A percentile compares a stretch with the other conserved stretches of the same genome.
Conservation (phyloP, 2,797 vertebrate species). For the Sardinella longiceps region DNA sequence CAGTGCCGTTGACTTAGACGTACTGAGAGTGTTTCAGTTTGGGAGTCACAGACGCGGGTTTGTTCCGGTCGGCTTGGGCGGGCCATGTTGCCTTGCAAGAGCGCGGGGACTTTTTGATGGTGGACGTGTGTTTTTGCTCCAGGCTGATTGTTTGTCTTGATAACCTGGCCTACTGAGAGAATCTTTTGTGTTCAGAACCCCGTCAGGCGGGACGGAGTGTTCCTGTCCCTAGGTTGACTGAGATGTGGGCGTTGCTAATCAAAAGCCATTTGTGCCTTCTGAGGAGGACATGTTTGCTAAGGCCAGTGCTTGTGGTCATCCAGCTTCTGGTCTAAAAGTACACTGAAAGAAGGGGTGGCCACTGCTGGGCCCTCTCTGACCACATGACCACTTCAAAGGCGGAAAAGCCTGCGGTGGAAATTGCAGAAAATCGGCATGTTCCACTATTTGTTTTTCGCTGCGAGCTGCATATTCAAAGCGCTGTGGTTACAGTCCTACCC, state of each 20-base stretch:
- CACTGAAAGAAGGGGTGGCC: background rate
- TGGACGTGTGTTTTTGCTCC: background rate
- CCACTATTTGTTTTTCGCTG: background rate
- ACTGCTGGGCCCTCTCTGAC: background rate
- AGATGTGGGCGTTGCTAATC: background rate
- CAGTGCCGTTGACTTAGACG: background rate
- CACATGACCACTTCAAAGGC: background rate
- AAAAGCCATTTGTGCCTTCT: background rate
- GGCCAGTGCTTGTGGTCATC: conserved; percentile 15
- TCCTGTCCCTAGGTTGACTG: background rate
- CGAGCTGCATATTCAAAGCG: background rate
- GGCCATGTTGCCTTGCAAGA: background rate
- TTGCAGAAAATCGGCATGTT: background rate
- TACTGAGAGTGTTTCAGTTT: background rate
- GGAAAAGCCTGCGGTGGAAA: background rate
- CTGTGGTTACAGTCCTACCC: background rate
- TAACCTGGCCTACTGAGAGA: background rate
- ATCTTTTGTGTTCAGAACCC: background rate
- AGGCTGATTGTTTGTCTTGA: conserved; percentile 18
- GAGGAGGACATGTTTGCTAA: background rate
- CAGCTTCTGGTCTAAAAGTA: background rate
- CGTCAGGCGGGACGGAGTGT: background rate
- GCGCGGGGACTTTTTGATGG: background rate
- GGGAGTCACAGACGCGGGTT: background rate
- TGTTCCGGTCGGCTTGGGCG: background rate